Conservation (phyloP, 2,888 invertebrate genomes). For the Campoplex capitator region DNA sequence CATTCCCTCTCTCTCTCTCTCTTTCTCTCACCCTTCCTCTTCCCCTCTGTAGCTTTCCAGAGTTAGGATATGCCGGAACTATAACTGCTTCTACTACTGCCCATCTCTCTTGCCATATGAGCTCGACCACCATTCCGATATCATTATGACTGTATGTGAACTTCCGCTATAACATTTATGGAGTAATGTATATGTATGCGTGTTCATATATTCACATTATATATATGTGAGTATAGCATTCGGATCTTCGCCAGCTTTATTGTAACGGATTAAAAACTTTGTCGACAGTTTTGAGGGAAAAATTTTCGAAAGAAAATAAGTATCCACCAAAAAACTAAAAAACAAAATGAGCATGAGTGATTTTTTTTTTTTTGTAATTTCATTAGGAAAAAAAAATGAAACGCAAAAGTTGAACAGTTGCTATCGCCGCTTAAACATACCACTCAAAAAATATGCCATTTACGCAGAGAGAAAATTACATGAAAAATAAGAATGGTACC, state of each 20-base stretch:
- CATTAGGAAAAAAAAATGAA: too few species aligned
- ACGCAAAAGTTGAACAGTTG: too few species aligned
- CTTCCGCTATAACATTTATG: slow-evolving; percentile 56
- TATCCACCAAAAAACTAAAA: not conserved
- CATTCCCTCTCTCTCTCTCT: slow-evolving; percentile 54
- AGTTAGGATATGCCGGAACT: slow-evolving; percentile 39
- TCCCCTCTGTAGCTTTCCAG: not conserved
- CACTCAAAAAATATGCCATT: too few species aligned
- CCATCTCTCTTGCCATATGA: slow-evolving; percentile 73
- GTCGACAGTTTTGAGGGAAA: not conserved
- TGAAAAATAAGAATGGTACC: too few species aligned
- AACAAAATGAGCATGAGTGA: not conserved
- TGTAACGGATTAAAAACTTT: not conserved
- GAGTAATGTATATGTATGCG: not conserved
- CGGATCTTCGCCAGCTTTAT: not conserved
- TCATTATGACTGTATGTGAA: slow-evolving; percentile 78
- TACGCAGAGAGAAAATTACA: too few species aligned
- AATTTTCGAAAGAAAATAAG: not conserved
- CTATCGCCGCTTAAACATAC: too few species aligned
- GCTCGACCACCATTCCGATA: slow-evolving; percentile 77
- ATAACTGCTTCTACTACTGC: slow-evolving; percentile 46
- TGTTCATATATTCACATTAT: not conserved
- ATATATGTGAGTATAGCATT: not conserved
- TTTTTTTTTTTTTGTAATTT: too few species aligned
- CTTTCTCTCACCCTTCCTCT: not conserved